A percentile compares a stretch with the other conserved stretches of the same genome.
Evolutionary conservation across 2,888 invertebrate genomes (phyloP).

Genomic region (Actias luna): DNA sequence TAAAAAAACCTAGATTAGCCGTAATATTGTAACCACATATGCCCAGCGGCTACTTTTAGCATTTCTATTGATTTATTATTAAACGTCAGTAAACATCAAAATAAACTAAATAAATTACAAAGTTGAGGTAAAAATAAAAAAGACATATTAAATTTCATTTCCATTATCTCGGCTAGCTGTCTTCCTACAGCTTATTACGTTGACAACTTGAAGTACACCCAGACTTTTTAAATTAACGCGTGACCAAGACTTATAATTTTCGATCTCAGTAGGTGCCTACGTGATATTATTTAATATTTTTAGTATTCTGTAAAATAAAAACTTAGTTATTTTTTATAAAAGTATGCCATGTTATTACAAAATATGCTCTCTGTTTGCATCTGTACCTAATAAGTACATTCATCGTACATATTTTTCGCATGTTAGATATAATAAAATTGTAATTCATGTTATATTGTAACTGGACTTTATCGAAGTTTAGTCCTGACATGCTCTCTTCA

Average conservation of each 20-base stretch:
- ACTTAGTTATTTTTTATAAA: too few relatives aligned
- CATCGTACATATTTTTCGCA: too few relatives aligned
- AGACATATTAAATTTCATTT: neutral
- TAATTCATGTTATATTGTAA: too few relatives aligned
- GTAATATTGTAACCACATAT: too few relatives aligned
- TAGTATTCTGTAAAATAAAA: neutral
- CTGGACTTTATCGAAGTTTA: too few relatives aligned
- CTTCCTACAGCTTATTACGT: neutral
- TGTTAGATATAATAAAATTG: too few relatives aligned
- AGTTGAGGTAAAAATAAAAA: neutral
- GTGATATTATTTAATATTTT: neutral
- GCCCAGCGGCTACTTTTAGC: too few relatives aligned
- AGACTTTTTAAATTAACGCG: neutral
- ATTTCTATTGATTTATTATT: neutral
- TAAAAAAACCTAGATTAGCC: too few relatives aligned
- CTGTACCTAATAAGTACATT: too few relatives aligned
- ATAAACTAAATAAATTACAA: neutral
- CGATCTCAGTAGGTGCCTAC: neutral
- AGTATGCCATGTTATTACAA: too few relatives aligned
- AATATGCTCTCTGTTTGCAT: too few relatives aligned
- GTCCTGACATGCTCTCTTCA: too few relatives aligned
- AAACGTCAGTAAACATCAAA: neutral
- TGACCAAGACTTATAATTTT: constrained; percentile 1
- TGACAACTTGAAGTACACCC: neutral
- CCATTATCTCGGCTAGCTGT: neutral